These are phyloP conservation scores for Oscheius myriophilus DNA, from an alignment of 2,888 invertebrate genomes.

Conservation along the genomic window DNA sequence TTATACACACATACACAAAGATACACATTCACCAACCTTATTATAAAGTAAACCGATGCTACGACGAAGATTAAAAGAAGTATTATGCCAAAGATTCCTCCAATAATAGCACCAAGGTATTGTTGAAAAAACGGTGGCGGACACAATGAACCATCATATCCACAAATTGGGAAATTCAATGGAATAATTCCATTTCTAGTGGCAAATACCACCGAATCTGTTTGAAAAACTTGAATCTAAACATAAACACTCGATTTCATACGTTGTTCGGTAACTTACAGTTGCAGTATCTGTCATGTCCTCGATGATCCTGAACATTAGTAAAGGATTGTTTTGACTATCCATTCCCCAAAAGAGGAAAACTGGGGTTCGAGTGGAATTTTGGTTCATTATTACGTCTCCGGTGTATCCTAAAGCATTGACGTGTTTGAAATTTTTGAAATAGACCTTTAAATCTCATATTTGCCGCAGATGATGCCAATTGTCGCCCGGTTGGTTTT, in stretches of 20 bases:
- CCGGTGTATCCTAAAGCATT: slow-evolving; percentile 41
- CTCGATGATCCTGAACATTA: slow-evolving; percentile 37
- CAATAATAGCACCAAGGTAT: slow-evolving; percentile 44
- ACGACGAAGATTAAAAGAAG: slow-evolving; percentile 1
- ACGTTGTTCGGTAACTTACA: too few species aligned
- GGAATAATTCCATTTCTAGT: slow-evolving; percentile 25
- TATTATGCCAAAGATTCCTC: slow-evolving; percentile 15
- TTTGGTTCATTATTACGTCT: slow-evolving; percentile 43
- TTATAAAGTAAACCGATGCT: slow-evolving; percentile 5
- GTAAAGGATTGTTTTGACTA: slow-evolving; percentile 22
- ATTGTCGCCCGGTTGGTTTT: slow-evolving; percentile 36
- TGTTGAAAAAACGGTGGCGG: slow-evolving; percentile 45
- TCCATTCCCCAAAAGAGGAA: slow-evolving; percentile 40
- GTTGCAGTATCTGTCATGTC: slow-evolving; percentile 27
- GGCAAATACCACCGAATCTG: slow-evolving; percentile 6
- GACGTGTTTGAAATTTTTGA: not conserved
- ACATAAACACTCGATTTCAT: not conserved
- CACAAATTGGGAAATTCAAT: slow-evolving; percentile 28
- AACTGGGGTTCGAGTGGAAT: slow-evolving; percentile 41
- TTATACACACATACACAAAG: too few species aligned
- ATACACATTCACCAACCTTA: not conserved
- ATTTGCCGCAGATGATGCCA: slow-evolving; percentile 15
- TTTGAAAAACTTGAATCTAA: slow-evolving; percentile 14
- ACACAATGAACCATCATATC: slow-evolving; percentile 34
- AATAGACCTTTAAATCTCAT: slow-evolving; percentile 18